Conservation (phyloP, 1,140 invertebrate species). For the Eufriesea mexicana region DNA sequence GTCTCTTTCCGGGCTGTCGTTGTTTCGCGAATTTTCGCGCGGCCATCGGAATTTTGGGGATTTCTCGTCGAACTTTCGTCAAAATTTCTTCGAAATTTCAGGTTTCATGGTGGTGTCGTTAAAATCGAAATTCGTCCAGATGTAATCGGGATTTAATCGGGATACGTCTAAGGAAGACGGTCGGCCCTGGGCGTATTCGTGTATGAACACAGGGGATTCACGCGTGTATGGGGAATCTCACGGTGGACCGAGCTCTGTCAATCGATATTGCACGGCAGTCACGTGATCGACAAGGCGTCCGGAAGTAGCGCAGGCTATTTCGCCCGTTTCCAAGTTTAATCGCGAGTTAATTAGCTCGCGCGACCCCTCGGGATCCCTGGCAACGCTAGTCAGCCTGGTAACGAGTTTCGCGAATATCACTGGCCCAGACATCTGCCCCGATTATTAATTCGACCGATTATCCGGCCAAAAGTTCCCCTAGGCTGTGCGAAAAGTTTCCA, state of each 20-base stretch:
- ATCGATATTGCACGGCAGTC: constrained; percentile 56
- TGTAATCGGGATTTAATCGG: too few relatives aligned
- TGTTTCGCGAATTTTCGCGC: neutral
- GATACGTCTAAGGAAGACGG: too few relatives aligned
- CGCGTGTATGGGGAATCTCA: constrained; percentile 22
- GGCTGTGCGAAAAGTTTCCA: neutral
- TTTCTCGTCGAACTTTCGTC: neutral
- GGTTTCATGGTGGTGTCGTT: too few relatives aligned
- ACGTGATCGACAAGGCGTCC: constrained; percentile 45
- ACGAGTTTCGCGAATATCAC: constrained; percentile 48
- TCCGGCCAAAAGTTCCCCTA: neutral
- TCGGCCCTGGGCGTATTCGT: constrained; percentile 1
- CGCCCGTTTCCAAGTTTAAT: constrained; percentile 32
- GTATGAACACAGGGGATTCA: constrained; percentile 17
- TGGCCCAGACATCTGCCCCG: constrained; percentile 22
- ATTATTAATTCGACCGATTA: constrained; percentile 52
- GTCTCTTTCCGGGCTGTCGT: neutral
- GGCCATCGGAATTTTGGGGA: too few relatives aligned
- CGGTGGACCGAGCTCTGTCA: constrained; percentile 26
- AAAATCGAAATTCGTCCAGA: too few relatives aligned
- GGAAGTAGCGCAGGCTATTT: constrained; percentile 35
- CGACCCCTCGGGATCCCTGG: neutral
- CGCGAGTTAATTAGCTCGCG: constrained; percentile 40
- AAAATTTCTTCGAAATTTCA: neutral
- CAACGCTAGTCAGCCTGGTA: neutral